Evolutionary conservation across 2,888 invertebrate species (phyloP).

Genomic region (Rhingia campestris): DNA sequence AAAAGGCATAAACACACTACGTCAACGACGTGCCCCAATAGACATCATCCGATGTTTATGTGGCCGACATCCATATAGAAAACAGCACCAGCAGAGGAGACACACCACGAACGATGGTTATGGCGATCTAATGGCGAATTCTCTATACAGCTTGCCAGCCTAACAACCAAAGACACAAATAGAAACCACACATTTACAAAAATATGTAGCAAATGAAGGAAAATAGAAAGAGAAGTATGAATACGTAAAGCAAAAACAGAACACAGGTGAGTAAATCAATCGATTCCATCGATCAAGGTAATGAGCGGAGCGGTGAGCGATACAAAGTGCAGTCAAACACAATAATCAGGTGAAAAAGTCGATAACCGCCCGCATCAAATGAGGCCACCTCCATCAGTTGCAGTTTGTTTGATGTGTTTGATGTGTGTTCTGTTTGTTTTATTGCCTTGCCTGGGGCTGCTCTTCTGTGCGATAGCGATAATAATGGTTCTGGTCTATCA

Average conservation of each 20-base stretch:
- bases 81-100: constrained; percentile 31
- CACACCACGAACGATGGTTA: constrained; percentile 25
- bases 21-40: constrained; percentile 63
- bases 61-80: constrained; percentile 58
- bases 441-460: constrained; percentile 39
- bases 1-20: constrained; percentile 38
- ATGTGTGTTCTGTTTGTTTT: constrained; percentile 32
- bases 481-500: constrained; percentile 65
- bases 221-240: constrained; percentile 6
- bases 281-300: constrained; percentile 73
- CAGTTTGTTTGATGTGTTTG: constrained; percentile 43
- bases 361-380: constrained; percentile 73
- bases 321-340: constrained; percentile 69
- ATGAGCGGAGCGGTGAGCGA: constrained; percentile 61
- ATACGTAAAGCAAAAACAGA: background rate
- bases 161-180: constrained; percentile 39
- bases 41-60: constrained; percentile 64
- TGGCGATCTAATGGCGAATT: constrained; percentile 56
- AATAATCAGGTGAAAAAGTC: constrained; percentile 74
- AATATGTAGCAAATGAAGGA: constrained; percentile 32
- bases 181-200: constrained; percentile 29
- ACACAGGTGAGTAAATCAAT: constrained; percentile 65
- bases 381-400: constrained; percentile 70
- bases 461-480: constrained; percentile 1
- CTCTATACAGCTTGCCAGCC: constrained; percentile 26